Base-by-base conservation (phyloP, 2,888 invertebrate genomes). In the Coleophora flavipennella region DNA sequence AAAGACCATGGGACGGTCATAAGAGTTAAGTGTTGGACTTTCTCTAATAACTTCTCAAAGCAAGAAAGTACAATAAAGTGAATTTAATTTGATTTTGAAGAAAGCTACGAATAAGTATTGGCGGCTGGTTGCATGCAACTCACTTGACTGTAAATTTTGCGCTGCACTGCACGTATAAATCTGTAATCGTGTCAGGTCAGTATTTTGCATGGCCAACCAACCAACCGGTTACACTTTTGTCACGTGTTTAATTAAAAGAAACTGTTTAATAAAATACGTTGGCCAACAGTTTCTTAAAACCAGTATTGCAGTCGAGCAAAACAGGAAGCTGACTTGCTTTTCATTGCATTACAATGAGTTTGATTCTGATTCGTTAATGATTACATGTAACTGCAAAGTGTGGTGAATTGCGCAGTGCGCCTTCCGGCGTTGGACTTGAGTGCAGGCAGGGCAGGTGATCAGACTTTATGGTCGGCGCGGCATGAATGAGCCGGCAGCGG, bases 401-500 rank as follows among this genome's bases (percentile, higher is more conserved):
- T 57, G 56, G 49, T 52, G 47, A 48, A 48, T 47, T 49, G 53
- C 50, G 52, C 49, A 49, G 51, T 53, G 57, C 50, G 50, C 48
- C 52, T 44, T 46, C 43, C 49, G 47, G 45, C 51, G 4, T 20
- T 12, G 12, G 8, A 11, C 13, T 13, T 20, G 6, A 33, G 27
- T 28, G 35, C 25, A 25, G 41, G 25, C 38, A 41, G 44, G 49
- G 51, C 51, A 49, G 51, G 49, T 53, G 48, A 50, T 43, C 31
- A 47, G 47, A 44, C 55, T 53, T 55, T n/a, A n/a, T 44, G 51
- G 35, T 38, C 50, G 54, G 49, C 54, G 61, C 63, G 57, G 70
- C 64, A 79, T 81, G 81, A 81, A 80, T 83, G 81, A 64, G 70
- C 66, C 57, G 50, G 50, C 55, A 55, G 55, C 20, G 56, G 55